Evolutionary conservation across 2,888 invertebrate genomes (phyloP).

Genomic region (Torymus aiolomorphi): DNA sequence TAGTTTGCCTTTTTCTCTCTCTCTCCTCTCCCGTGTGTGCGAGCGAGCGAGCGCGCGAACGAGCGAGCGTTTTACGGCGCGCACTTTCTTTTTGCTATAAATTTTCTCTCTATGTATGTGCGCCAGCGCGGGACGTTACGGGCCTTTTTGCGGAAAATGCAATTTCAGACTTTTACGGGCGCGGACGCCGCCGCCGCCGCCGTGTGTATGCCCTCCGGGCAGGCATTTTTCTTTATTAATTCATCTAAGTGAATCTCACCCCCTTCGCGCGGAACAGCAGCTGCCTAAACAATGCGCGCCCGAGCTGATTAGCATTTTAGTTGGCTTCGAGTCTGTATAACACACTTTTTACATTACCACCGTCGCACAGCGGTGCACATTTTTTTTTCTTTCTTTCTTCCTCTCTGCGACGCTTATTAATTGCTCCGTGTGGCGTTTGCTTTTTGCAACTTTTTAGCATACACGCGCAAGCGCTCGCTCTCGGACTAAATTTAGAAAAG

Average conservation of each 20-base stretch:
- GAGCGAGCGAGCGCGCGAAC: too few relatives aligned
- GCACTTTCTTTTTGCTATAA: conserved; percentile 53
- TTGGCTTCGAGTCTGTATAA: too few relatives aligned
- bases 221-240: conserved; percentile 25
- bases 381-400: not conserved
- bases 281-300: conserved; percentile 4
- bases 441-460: not conserved
- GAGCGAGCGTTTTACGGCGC: conserved; percentile 37
- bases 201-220: too few relatives aligned
- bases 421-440: not conserved
- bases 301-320: too few relatives aligned
- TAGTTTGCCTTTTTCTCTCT: conserved; percentile 39
- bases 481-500: conserved; percentile 35
- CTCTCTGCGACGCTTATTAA: not conserved
- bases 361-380: not conserved
- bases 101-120: conserved; percentile 29
- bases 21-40: not conserved
- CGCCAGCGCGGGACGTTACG: not conserved
- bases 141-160: conserved; percentile 39
- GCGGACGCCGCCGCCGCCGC: not conserved
- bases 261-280: too few relatives aligned
- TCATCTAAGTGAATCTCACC: conserved; percentile 33
- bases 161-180: conserved; percentile 41
- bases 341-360: too few relatives aligned
- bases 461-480: too few relatives aligned